Conservation (phyloP, 2,797 vertebrate genomes). For the Poeciliopsis paucimaculata region DNA sequence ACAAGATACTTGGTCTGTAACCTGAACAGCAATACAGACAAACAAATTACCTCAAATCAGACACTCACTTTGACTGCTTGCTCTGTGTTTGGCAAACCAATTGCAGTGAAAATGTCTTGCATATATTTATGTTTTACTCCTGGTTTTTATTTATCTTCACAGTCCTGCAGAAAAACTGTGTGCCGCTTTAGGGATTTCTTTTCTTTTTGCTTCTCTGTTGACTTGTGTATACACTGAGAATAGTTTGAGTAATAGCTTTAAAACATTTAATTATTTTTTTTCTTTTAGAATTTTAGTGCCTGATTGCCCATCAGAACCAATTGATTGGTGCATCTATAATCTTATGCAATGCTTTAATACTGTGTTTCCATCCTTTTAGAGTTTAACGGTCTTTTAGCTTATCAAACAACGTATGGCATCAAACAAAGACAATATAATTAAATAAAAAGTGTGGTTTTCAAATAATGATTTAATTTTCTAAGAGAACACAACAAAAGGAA, state of each 20-base stretch:
- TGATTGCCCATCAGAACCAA: background rate
- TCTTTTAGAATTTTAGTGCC: background rate
- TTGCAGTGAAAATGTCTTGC: background rate
- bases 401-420: background rate
- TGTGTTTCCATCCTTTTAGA: background rate
- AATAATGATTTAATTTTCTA: background rate
- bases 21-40: conserved; percentile 6
- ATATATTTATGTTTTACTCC: background rate
- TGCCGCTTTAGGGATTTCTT: background rate
- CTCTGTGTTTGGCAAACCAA: background rate
- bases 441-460: background rate
- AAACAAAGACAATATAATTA: background rate
- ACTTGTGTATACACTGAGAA: background rate
- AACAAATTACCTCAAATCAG: background rate
- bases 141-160: background rate
- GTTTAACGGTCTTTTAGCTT: background rate
- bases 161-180: background rate
- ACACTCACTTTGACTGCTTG: background rate
- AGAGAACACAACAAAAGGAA: background rate
- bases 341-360: background rate
- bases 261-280: background rate
- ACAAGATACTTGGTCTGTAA: conserved; percentile 33
- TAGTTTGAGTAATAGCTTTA: background rate
- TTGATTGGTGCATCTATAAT: background rate
- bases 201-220: background rate